Evolutionary conservation across 2,113 vertebrate species (phyloP), one percentile per base, ranked within the genome.

Genomic region (Ictalurus furcatus): DNA sequence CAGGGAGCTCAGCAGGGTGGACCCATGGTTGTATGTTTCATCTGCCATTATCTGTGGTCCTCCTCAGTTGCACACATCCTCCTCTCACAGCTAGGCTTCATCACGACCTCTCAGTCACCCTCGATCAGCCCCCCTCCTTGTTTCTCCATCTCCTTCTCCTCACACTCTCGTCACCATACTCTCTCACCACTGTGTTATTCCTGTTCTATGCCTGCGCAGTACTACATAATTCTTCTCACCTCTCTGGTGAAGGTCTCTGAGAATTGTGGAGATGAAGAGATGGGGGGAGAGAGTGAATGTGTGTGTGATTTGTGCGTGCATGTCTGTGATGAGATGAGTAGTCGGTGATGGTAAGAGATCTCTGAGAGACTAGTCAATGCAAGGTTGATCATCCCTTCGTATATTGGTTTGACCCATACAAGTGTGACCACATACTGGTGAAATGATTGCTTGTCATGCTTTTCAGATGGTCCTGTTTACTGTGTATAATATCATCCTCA

Each of bases 1-100:
- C 58, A 85, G 65, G 71, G 59, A 79, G 40, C 89, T 69, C 87
- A 90, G 85, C 87, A 74, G 87, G 84, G 65, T 83, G 25, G 44
- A n/a, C 30, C 40, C 19, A 1, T 23, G 73, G 4, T 61, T 85
- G 59, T 85, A 52, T 71, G 48, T 56, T 82, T 82, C 48, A 83
- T 69, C 65, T 6, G 19, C 30, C 65, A 67, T 81, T 59, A 67
- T 59, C 84, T 67, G 56, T 65, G 23, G 3, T 81, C 65, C 52
- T 16, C 12, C 69, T 84, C 69, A 28, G 65, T 67, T n/a, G 76
- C 73, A 84, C 34, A 23, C 56, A 37, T 58, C 58, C 84, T 58
- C 58, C 84, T 58, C 37, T 73, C 61, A 59, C 59, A 85, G 56
- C 79, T 19, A 87, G 11, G 28, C 4, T 86, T 61, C 40, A 85